These are phyloP conservation scores for Orthonychiurus folsomi DNA, from an alignment of 2,888 invertebrate species.

Conservation along the genomic window DNA sequence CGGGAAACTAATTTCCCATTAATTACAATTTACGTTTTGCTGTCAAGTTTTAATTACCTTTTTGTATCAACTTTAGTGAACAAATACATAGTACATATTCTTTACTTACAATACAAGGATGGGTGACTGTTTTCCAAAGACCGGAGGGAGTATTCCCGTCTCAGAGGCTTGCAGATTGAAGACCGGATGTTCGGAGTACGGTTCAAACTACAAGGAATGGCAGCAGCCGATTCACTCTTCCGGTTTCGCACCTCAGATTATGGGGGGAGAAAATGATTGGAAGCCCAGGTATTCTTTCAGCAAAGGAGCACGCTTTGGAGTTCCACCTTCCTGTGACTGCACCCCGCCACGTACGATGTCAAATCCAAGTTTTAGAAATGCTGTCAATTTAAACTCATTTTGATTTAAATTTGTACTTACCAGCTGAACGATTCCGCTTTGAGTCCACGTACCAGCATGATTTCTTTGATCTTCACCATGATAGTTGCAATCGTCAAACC, in stretches of 20 bases:
- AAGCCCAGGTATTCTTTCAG: slow-evolving; percentile 17
- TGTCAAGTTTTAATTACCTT: too few species aligned
- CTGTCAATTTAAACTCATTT: slow-evolving; percentile 30
- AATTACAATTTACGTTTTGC: too few species aligned
- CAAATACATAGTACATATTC: too few species aligned
- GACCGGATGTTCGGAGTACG: slow-evolving; percentile 37
- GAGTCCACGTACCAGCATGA: slow-evolving; percentile 37
- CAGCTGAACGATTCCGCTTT: slow-evolving; percentile 36
- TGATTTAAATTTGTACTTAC: too few species aligned
- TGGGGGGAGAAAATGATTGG: slow-evolving; percentile 7
- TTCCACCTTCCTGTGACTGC: slow-evolving; percentile 18
- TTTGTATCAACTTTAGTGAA: too few species aligned
- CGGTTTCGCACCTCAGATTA: slow-evolving; percentile 17
- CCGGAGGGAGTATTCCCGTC: slow-evolving; percentile 23
- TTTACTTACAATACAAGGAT: too few species aligned
- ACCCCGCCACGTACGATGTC: slow-evolving; percentile 5
- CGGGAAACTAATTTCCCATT: too few species aligned
- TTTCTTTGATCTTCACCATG: slow-evolving; percentile 25
- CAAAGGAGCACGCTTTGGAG: slow-evolving; percentile 15
- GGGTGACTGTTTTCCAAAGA: slow-evolving; percentile 36
- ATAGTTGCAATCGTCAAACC: slow-evolving; percentile 14
- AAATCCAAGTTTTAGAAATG: too few species aligned
- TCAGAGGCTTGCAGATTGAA: slow-evolving; percentile 25
- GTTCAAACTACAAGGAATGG: slow-evolving; percentile 35
- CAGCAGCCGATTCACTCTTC: slow-evolving; percentile 17